Percentiles rank a stretch among this genome's conserved stretches.
Evolutionary conservation across 2,113 vertebrate species (phyloP).

Genomic region (Pluvialis apricaria): DNA sequence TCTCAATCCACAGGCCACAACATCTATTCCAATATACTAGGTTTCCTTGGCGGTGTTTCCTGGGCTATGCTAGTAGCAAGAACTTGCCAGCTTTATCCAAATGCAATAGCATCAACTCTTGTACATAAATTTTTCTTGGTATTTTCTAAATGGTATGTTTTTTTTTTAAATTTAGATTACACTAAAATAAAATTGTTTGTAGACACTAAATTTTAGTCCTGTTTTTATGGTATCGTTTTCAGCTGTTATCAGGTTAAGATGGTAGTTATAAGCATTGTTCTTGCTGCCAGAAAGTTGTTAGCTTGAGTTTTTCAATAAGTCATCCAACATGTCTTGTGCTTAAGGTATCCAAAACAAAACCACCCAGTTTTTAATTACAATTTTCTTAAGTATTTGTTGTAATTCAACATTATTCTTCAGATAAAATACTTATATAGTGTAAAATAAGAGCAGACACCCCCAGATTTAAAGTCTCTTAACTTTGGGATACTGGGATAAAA

Average conservation of each 20-base stretch:
- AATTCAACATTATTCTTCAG: background rate
- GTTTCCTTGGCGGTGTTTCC: slow-evolving; percentile 90
- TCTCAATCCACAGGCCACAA: slow-evolving; percentile 81
- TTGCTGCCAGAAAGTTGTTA: background rate
- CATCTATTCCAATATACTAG: slow-evolving; percentile 93
- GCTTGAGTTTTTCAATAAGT: background rate
- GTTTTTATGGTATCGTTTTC: slow-evolving; percentile 78
- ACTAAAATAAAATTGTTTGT: slow-evolving; percentile 82
- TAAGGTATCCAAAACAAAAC: background rate
- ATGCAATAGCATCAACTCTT: slow-evolving; percentile 89
- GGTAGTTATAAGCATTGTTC: background rate
- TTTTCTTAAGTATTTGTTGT: background rate
- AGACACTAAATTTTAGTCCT: slow-evolving; percentile 84
- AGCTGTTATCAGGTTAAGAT: slow-evolving; percentile 62
- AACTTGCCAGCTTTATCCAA: slow-evolving; percentile 93
- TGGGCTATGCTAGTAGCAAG: slow-evolving; percentile 93
- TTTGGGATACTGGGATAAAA: background rate
- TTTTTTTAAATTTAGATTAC: slow-evolving; percentile 65
- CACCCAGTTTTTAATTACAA: background rate
- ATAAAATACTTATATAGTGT: background rate
- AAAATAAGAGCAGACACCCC: background rate
- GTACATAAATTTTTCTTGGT: slow-evolving; percentile 95
- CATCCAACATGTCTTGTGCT: background rate
- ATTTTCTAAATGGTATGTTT: slow-evolving; percentile 92
- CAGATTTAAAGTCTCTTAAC: background rate